phyloP scores from a whole-genome alignment of 2,888 invertebrate genomes.

The Xylota segnis region DNA sequence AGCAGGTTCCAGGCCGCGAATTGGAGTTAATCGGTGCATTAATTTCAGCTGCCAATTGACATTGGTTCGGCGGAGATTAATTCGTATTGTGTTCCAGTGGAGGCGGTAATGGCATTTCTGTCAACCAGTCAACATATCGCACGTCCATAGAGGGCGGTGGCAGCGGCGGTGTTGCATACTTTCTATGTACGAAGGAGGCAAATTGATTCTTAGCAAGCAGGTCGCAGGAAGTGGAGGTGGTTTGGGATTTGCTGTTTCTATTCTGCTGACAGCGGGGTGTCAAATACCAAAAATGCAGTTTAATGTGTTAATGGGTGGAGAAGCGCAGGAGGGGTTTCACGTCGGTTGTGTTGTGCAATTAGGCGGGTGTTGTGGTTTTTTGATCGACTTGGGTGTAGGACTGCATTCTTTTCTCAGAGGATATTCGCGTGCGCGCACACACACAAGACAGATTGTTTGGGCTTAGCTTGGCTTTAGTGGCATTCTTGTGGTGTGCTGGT shows the following conservation, averaged over 20 bases:
- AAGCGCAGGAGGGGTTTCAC: constrained; percentile 6
- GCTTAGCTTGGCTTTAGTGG: constrained; percentile 42
- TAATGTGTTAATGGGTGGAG: constrained; percentile 47
- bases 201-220: constrained; percentile 63
- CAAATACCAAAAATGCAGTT: constrained; percentile 70
- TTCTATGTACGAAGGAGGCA: constrained; percentile 46
- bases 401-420: constrained; percentile 69
- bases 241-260: constrained; percentile 39
- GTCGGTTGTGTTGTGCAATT: constrained; percentile 68
- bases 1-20: constrained; percentile 76
- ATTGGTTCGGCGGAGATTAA: constrained; percentile 74
- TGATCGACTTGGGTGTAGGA: constrained; percentile 60
- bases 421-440: constrained; percentile 23
- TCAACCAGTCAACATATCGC: constrained; percentile 75
- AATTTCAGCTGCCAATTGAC: constrained; percentile 77
- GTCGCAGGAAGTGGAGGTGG: constrained; percentile 64
- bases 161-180: neutral
- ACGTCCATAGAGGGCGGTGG: constrained; percentile 69
- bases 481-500: constrained; percentile 65
- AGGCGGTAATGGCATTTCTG: constrained; percentile 77
- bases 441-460: constrained; percentile 36
- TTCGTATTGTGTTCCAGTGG: constrained; percentile 74
- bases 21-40: constrained; percentile 76
- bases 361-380: constrained; percentile 60
- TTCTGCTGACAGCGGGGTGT: constrained; percentile 76